Conservation (phyloP, 2,113 vertebrate genomes). For the Heliornis fulica region DNA sequence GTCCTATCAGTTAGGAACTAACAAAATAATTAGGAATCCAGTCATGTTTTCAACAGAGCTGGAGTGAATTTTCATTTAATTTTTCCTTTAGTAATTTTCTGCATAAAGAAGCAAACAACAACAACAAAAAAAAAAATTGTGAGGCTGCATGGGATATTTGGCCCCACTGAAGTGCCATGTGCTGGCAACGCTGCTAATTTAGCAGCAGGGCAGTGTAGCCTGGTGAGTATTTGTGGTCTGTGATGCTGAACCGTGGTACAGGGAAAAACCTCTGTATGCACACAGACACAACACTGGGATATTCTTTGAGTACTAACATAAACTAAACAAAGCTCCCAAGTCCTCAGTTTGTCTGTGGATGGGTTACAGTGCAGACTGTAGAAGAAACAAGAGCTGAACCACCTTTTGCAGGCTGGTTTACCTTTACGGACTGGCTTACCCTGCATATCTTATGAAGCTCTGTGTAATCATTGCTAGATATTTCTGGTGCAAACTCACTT, state of each 20-base stretch:
- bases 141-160: background rate
- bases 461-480: background rate
- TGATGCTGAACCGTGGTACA: background rate
- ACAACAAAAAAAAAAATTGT: background rate
- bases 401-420: background rate
- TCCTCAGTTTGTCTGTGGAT: background rate
- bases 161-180: background rate
- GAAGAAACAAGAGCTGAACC: background rate
- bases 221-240: background rate
- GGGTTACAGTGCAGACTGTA: background rate
- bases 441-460: background rate
- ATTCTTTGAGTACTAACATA: background rate
- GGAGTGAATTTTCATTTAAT: background rate
- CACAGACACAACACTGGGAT: background rate
- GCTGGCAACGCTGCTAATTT: background rate
- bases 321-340: background rate
- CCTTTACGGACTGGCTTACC: background rate
- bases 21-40: background rate
- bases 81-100: slow-evolving; percentile 5
- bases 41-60: background rate
- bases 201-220: background rate
- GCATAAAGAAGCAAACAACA: background rate
- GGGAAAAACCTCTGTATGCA: background rate
- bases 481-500: background rate
- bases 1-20: background rate